Evolutionary conservation across 2,113 vertebrate species (phyloP).

Genomic region (Myrmecophaga tridactyla): DNA sequence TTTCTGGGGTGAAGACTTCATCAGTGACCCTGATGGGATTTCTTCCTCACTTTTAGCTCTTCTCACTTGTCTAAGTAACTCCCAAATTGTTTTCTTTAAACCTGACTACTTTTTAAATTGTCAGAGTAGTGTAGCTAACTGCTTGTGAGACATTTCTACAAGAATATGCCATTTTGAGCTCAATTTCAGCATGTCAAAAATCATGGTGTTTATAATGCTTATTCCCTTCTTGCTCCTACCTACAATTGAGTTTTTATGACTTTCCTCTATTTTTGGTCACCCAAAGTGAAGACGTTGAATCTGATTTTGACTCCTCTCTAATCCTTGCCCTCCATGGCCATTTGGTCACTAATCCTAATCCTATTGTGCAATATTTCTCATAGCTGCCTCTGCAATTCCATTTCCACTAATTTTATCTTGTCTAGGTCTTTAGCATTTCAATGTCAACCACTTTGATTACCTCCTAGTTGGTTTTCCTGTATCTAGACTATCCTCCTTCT

Average conservation of each 20-base stretch:
- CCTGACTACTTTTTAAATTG: not conserved
- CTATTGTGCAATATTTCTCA: not conserved
- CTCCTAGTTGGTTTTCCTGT: not conserved
- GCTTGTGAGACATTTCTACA: not conserved
- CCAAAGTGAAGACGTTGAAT: not conserved
- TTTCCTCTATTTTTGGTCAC: not conserved
- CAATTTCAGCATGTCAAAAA: not conserved
- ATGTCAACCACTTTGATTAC: not conserved
- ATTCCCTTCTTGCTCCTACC: not conserved
- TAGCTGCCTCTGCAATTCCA: not conserved
- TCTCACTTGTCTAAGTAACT: not conserved
- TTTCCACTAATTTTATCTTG: not conserved
- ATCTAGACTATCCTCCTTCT: not conserved
- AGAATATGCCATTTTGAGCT: slow-evolving; percentile 4
- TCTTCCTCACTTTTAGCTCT: not conserved
- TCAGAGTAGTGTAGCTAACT: not conserved
- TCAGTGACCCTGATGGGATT: not conserved
- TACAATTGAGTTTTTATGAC: not conserved
- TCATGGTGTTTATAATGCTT: not conserved
- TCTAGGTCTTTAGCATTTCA: not conserved
- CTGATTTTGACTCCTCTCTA: not conserved
- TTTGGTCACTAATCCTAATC: not conserved
- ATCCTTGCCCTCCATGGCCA: not conserved
- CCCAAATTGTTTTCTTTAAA: not conserved
- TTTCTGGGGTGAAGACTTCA: not conserved